Evolutionary conservation across 2,113 vertebrate species (phyloP).

Genomic region (Fulmarus glacialis): DNA sequence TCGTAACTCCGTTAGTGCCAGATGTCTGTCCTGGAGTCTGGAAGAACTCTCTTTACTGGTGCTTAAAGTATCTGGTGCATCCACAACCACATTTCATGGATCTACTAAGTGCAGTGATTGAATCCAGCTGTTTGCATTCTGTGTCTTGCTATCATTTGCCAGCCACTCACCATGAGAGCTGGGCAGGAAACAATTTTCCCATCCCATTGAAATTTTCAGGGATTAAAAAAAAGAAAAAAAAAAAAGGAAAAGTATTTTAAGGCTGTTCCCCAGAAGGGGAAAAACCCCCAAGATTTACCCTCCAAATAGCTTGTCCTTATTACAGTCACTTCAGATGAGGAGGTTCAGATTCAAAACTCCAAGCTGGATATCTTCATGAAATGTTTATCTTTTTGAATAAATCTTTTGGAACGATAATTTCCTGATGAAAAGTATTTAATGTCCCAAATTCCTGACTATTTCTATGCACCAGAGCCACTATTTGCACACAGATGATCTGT

Average conservation of each 20-base stretch:
- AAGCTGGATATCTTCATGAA: not conserved
- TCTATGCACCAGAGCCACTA: not conserved
- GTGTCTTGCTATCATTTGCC: constrained; percentile 3
- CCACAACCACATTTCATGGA: not conserved
- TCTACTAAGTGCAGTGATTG: not conserved
- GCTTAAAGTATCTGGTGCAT: not conserved
- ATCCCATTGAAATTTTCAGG: not conserved
- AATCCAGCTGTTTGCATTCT: constrained; percentile 28
- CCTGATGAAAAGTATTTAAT: not conserved
- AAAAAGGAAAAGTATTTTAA: not conserved
- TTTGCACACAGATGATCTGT: not conserved
- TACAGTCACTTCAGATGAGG: not conserved
- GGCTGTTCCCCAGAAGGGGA: not conserved
- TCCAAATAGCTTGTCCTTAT: not conserved
- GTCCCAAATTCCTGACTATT: not conserved
- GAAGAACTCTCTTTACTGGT: not conserved
- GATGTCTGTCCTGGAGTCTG: not conserved
- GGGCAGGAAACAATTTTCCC: constrained; percentile 30
- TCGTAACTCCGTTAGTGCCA: not conserved
- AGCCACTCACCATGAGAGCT: constrained; percentile 1
- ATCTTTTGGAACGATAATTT: not conserved
- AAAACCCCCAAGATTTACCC: accelerated
- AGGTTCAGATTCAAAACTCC: not conserved
- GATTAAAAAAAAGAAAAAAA: not conserved
- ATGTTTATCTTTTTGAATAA: not conserved